Percentiles rank a stretch among this genome's conserved stretches.
Conservation (phyloP, 1,140 invertebrate species). For the Trachymyrmex septentrionalis region DNA sequence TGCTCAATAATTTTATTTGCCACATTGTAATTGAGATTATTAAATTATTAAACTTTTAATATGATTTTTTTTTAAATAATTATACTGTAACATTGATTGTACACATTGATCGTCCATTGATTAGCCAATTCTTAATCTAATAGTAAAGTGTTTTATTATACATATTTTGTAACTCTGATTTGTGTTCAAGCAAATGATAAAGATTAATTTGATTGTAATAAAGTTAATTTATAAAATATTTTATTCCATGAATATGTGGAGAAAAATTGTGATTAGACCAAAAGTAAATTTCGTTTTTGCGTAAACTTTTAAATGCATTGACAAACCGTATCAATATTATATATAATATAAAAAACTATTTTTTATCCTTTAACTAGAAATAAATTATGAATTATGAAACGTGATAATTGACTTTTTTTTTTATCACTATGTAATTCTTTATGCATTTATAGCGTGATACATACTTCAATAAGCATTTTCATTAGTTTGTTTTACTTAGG, state of each 20-base stretch:
- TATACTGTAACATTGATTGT: constrained; percentile 12
- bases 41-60: neutral
- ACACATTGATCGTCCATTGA: neutral
- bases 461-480: constrained; percentile 19
- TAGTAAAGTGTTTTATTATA: neutral
- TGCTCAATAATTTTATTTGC: constrained; percentile 1
- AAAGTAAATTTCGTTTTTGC: neutral
- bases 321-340: constrained; percentile 19
- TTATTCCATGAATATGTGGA: neutral
- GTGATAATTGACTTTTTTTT: constrained; percentile 15
- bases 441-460: constrained; percentile 11
- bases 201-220: neutral
- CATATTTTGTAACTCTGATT: neutral
- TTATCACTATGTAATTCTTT: neutral
- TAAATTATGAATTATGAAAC: neutral
- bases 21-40: neutral
- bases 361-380: neutral
- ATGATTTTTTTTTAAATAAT: neutral
- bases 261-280: neutral
- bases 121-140: neutral
- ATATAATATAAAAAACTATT: neutral
- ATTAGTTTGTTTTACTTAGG: neutral
- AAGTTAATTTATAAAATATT: neutral
- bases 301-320: constrained; percentile 20
- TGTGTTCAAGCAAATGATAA: neutral